phyloP scores from a whole-genome alignment of 2,888 invertebrate genomes.

The Hydroisotoma schaefferi region DNA sequence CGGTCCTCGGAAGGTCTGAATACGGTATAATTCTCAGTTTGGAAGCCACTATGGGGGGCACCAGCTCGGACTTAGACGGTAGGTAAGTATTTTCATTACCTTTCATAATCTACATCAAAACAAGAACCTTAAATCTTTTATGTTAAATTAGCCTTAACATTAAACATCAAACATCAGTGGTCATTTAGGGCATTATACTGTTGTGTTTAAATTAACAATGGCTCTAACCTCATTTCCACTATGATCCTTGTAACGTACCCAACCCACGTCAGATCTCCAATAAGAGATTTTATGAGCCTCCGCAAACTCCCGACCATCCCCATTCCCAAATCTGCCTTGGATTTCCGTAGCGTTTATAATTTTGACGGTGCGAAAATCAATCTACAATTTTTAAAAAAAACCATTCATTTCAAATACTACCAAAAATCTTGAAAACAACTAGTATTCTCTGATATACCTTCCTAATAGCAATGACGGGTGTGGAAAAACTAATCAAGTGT shows the following conservation, averaged over 20 bases:
- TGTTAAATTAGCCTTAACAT: too few species aligned
- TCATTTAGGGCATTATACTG: too few species aligned
- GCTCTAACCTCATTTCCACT: constrained; percentile 74
- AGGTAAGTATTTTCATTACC: constrained; percentile 82
- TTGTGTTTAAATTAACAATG: too few species aligned
- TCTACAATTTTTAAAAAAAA: constrained; percentile 54
- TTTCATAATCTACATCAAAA: constrained; percentile 63
- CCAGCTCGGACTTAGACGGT: constrained; percentile 66
- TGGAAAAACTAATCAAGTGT: too few species aligned
- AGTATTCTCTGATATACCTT: too few species aligned
- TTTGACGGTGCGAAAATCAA: constrained; percentile 72
- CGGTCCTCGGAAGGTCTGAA: constrained; percentile 77
- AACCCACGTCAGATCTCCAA: constrained; percentile 73
- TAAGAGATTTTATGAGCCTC: constrained; percentile 80
- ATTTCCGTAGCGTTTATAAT: constrained; percentile 76
- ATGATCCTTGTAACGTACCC: constrained; percentile 73
- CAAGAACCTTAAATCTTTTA: too few species aligned
- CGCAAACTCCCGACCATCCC: constrained; percentile 81
- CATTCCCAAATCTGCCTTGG: constrained; percentile 89
- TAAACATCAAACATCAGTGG: too few species aligned
- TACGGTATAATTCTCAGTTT: constrained; percentile 84
- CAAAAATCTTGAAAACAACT: too few species aligned
- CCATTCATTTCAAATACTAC: too few species aligned
- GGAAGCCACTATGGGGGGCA: constrained; percentile 81
- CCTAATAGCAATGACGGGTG: too few species aligned